Base-by-base conservation (phyloP, 2,888 invertebrate species). In the Serripes groenlandicus region DNA sequence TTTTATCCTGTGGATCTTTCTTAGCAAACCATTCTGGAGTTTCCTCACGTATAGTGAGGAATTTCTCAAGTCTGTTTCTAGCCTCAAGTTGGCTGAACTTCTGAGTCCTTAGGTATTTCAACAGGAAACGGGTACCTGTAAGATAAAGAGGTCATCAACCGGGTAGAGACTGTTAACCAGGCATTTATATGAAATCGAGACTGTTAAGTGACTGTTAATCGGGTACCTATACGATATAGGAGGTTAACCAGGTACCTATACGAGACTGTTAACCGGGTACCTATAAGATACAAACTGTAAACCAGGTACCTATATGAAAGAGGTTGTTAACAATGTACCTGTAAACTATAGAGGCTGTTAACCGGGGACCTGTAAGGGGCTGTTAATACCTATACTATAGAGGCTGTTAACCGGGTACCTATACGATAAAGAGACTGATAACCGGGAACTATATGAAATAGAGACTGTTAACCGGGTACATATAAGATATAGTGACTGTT, bases 51-150 rank as follows among this genome's bases (percentile, higher is more conserved):
- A 34, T 21, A n/a, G 62, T 62, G 21, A 62, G n/a, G 62, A 34
- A 62, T 18, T 32, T 32, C n/a, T 62, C 62, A 32, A 62, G 62
- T 18, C 62, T 62, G 34, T 32, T 34, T 34, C 32, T 62, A n/a
- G 62, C 62, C 3, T n/a, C 62, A 34, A 62, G 62, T 18, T 62
- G 62, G 34, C 62, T 62, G n/a, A 62, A 62, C 62, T 62, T 62
- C 21, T 62, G 62, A 32, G 34, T 34, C n/a, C 62, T 32, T 3
- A 62, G 62, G 34, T 62, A 62, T 34, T 62, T 62, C n/a, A 62
- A 30, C 32, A 62, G n/a, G 34, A 62, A 62, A 32, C 62, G 34
- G 34, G 62, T 62, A 62, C 62, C 62, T 62, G 62, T 32, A 28
- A 32, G 5, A 62, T n/a, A 60, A 9, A 30, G 18, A 9, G 23